phyloP scores from a whole-genome alignment of 2,113 vertebrate species.

The Aegithalos caudatus region DNA sequence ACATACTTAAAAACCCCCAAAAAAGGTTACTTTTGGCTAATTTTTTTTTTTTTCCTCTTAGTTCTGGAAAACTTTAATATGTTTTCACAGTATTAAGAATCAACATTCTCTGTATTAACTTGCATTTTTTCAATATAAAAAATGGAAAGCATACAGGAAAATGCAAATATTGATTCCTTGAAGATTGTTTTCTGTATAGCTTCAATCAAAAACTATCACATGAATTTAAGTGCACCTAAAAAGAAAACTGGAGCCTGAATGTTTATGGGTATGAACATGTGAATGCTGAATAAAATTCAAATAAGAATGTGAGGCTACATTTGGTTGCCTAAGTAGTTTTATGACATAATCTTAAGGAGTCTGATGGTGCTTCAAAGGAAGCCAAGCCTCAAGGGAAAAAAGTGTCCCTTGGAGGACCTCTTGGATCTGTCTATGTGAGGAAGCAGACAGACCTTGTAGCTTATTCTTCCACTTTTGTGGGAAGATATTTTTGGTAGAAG shows the following conservation, averaged over 20 bases:
- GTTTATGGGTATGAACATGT: not conserved
- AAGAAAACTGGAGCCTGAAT: not conserved
- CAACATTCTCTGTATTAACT: not conserved
- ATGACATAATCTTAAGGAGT: not conserved
- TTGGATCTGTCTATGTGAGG: not conserved
- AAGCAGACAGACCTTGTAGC: slow-evolving; percentile 22
- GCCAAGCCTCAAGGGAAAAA: not conserved
- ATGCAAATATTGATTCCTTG: not conserved
- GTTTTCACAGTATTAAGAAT: not conserved
- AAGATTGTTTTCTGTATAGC: not conserved
- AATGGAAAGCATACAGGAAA: not conserved
- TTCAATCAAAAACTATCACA: not conserved
- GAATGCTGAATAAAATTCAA: not conserved
- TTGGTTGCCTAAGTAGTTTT: not conserved
- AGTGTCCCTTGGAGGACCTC: slow-evolving; percentile 1
- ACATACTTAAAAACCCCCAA: accelerated
- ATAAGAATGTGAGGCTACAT: not conserved
- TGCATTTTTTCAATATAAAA: not conserved
- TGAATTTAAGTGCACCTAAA: not conserved
- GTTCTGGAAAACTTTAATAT: not conserved
- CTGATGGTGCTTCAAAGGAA: not conserved
- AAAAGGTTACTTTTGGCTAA: not conserved
- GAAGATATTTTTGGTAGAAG: slow-evolving; percentile 20
- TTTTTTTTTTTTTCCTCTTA: not conserved
- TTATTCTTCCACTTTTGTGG: not conserved